Conservation (phyloP, 2,888 invertebrate genomes). For the Sylvicola cinctus region DNA sequence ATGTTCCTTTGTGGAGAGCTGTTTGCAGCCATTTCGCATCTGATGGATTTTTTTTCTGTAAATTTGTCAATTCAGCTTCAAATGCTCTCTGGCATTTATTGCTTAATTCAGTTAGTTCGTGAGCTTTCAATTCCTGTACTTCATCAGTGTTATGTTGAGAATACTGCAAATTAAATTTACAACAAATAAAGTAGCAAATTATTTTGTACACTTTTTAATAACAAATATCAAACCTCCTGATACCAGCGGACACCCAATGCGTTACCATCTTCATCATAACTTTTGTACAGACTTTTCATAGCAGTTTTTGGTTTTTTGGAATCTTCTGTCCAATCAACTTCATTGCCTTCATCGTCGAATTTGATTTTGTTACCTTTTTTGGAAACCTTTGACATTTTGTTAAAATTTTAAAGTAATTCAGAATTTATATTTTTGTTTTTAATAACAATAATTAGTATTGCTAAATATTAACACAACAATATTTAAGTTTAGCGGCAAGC, state of each 20-base stretch:
- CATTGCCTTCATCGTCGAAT: constrained; percentile 7
- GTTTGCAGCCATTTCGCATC: constrained; percentile 24
- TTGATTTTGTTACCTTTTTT: constrained; percentile 6
- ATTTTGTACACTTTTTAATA: too few relatives aligned
- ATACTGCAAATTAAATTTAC: too few relatives aligned
- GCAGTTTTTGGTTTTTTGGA: constrained; percentile 3
- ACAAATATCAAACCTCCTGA: constrained; percentile 13
- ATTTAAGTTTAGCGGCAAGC: too few relatives aligned
- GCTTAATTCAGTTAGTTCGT: constrained; percentile 18
- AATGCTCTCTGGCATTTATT: constrained; percentile 19
- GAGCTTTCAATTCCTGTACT: constrained; percentile 21
- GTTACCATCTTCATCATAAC: constrained; percentile 10
- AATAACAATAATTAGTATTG: too few relatives aligned
- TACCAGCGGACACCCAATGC: constrained; percentile 20
- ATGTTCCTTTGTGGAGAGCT: constrained; percentile 24
- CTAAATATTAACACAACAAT: too few relatives aligned
- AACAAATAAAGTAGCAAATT: too few relatives aligned
- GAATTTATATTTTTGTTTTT: too few relatives aligned
- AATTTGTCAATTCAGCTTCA: constrained; percentile 9
- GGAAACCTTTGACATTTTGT: too few relatives aligned
- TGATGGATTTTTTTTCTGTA: constrained; percentile 18
- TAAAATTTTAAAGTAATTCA: too few relatives aligned
- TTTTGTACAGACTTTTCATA: constrained; percentile 7
- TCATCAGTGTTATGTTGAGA: constrained; percentile 13
- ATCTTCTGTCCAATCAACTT: constrained; percentile 4